Evolutionary conservation across 2,113 vertebrate genomes (phyloP), one percentile per base, ranked within the genome.

Genomic region (Paraplagusia blochii): DNA sequence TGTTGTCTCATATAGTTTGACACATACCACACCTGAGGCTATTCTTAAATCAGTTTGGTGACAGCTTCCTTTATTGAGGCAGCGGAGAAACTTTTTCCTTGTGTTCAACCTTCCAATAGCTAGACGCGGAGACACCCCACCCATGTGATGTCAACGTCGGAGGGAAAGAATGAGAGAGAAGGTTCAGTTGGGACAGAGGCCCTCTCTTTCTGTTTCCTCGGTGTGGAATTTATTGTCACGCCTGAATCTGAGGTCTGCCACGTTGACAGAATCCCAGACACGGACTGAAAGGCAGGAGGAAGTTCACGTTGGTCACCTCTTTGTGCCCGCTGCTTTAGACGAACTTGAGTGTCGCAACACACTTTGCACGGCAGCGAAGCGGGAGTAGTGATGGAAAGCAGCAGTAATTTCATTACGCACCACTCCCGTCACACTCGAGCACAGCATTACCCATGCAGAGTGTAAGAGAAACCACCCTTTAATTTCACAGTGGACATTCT

Each of bases 231-330:
- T 43, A 14, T 44, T 76, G 79, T 81, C 61, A 63, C 40, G 71
- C 35, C 47, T 45, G 54, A 44, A 65, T 49, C 74, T 29, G 71
- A 58, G 61, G 62, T 74, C 63, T 84, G 87, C 83, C 86, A 88
- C 81, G 80, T 83, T 83, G 83, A 88, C 83, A 82, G 59, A 76
- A 80, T 79, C 66, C 39, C 51, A 64, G 60, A 58, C 60, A 44
- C 49, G 43, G 66, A 42, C 66, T 71, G 55, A 80, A 72, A 79
- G 53, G 67, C 74, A 49, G 69, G 64, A 67, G 67, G 62, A 76
- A 57, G 69, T 52, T 44, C 60, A 16, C 56, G 2, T 44, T 29
- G 54, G 73, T 59, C 8, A 49, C 39, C 39, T 58, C 60, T 75
- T 68, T 73, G 51, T 36, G 35, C 52, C 46, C 47, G 61, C 57